Conservation (phyloP, 2,888 invertebrate genomes). For the Brachylomia viminalis region DNA sequence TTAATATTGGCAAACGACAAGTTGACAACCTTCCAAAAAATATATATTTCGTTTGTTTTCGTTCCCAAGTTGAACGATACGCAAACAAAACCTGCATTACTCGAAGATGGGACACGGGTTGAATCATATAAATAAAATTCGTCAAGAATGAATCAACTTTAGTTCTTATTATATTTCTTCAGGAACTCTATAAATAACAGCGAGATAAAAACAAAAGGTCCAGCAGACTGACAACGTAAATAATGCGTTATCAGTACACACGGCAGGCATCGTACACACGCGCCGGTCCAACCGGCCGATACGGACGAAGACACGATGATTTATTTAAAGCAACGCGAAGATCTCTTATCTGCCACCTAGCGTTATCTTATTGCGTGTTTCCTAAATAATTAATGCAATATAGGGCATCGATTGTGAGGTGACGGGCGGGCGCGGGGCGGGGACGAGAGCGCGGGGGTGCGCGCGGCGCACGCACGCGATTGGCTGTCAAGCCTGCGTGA, state of each 20-base stretch:
- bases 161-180: slow-evolving; percentile 69
- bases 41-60: slow-evolving; percentile 72
- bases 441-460: slow-evolving; percentile 86
- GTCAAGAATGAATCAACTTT: slow-evolving; percentile 71
- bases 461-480: slow-evolving; percentile 90
- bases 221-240: slow-evolving; percentile 79
- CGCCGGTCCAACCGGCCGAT: slow-evolving; percentile 64
- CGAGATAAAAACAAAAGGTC: slow-evolving; percentile 74
- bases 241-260: slow-evolving; percentile 78
- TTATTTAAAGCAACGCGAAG: slow-evolving; percentile 86
- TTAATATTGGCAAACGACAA: slow-evolving; percentile 77
- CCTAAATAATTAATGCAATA: slow-evolving; percentile 91
- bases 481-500: slow-evolving; percentile 89
- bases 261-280: slow-evolving; percentile 68
- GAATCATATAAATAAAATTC: slow-evolving; percentile 69
- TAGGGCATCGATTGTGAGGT: slow-evolving; percentile 91
- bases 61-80: slow-evolving; percentile 64
- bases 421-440: slow-evolving; percentile 86
- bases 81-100: slow-evolving; percentile 69
- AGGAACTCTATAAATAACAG: slow-evolving; percentile 73
- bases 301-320: slow-evolving; percentile 80
- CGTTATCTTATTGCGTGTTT: slow-evolving; percentile 91
- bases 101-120: slow-evolving; percentile 66
- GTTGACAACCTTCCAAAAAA: slow-evolving; percentile 80
- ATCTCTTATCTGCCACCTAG: slow-evolving; percentile 90